Evolutionary conservation across 2,888 invertebrate species (phyloP).

Genomic region (Eupithecia dodoneata): DNA sequence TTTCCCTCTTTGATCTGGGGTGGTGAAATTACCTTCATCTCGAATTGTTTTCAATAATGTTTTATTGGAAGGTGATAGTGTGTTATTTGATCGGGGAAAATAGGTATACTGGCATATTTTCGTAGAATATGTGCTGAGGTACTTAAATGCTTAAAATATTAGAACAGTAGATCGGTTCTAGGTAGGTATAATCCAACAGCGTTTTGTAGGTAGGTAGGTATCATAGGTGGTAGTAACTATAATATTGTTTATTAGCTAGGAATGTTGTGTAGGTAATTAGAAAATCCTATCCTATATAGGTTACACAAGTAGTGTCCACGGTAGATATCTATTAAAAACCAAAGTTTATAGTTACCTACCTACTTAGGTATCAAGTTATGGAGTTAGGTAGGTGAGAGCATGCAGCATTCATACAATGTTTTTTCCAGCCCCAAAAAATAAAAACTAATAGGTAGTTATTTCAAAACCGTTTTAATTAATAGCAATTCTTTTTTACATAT

Average conservation of each 20-base stretch:
- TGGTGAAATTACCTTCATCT: slow-evolving; percentile 51
- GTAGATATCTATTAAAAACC: not conserved
- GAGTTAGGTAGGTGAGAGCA: not conserved
- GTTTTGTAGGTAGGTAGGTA: not conserved
- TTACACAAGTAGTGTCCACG: too few relatives aligned
- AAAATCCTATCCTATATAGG: too few relatives aligned
- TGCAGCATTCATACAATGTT: too few relatives aligned
- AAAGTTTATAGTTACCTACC: not conserved
- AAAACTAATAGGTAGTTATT: too few relatives aligned
- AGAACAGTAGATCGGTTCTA: not conserved
- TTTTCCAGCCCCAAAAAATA: too few relatives aligned
- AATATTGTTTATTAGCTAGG: too few relatives aligned
- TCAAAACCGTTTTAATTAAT: too few relatives aligned
- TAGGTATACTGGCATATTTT: slow-evolving; percentile 51
- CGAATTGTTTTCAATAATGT: slow-evolving; percentile 64
- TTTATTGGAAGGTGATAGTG: slow-evolving; percentile 49
- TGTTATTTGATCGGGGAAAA: slow-evolving; percentile 50
- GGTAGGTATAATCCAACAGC: not conserved
- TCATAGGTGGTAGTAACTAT: too few relatives aligned
- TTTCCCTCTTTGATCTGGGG: slow-evolving; percentile 36
- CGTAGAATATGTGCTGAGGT: not conserved
- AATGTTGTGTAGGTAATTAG: too few relatives aligned
- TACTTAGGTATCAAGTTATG: not conserved
- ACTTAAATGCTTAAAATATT: not conserved
- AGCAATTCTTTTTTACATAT: too few relatives aligned